Percentiles rank a stretch among this genome's conserved stretches.
phyloP scores from a whole-genome alignment of 2,113 vertebrate species.

The Ictalurus punctatus region DNA sequence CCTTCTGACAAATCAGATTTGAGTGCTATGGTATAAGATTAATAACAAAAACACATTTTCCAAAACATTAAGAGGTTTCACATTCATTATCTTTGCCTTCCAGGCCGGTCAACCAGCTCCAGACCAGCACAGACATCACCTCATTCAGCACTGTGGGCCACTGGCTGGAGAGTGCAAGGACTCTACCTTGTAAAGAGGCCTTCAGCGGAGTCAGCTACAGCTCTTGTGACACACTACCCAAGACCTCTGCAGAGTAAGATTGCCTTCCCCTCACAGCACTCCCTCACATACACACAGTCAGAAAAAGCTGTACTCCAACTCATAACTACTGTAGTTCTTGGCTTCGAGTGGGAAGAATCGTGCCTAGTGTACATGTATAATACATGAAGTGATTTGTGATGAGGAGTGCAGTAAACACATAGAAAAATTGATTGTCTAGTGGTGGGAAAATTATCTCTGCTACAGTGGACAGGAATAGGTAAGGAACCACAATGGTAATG shows the following conservation, averaged over 20 bases:
- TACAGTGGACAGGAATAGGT: not conserved
- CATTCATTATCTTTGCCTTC: conserved; percentile 20
- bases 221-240: conserved; percentile 94
- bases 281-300: not conserved
- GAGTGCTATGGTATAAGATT: not conserved
- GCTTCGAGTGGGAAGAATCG: not conserved
- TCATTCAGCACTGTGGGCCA: conserved; percentile 82
- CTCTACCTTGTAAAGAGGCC: conserved; percentile 90
- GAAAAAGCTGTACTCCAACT: not conserved
- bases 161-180: conserved; percentile 91
- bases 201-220: conserved; percentile 95
- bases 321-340: not conserved
- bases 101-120: conserved; percentile 91
- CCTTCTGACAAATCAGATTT: not conserved
- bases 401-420: conserved; percentile 23
- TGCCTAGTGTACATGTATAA: conserved; percentile 8
- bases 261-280: not conserved
- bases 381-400: conserved; percentile 21
- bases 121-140: conserved; percentile 85
- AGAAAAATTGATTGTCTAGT: not conserved
- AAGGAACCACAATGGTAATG: not conserved
- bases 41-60: not conserved
- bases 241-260: conserved; percentile 94
- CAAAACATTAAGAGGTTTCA: not conserved
- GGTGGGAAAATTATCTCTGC: not conserved